Conservation (phyloP, 2,113 vertebrate species). For the Tragulus kanchil region DNA sequence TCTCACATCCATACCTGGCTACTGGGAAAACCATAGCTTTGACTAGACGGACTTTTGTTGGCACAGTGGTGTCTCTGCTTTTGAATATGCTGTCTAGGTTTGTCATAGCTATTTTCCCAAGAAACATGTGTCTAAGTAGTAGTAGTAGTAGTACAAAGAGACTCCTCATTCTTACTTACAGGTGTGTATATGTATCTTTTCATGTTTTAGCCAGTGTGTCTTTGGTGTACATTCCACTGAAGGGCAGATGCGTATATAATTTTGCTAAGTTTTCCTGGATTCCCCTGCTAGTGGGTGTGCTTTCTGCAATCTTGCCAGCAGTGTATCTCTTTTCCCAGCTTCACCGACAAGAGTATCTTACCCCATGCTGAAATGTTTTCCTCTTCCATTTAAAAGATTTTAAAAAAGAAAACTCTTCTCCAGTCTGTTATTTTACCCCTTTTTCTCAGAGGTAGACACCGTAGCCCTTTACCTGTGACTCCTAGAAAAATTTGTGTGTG, state of each 20-base stretch:
- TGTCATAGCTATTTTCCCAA: no score
- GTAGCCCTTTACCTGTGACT: background rate
- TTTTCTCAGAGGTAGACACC: background rate
- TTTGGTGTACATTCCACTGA: background rate
- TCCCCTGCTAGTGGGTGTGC: background rate
- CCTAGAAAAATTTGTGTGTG: background rate
- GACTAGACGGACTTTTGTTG: no score
- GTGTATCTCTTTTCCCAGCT: background rate
- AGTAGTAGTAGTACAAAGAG: background rate
- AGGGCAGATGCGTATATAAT: background rate
- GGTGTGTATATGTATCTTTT: background rate
- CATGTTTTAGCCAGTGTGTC: background rate
- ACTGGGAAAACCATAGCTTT: no score
- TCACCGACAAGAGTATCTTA: background rate
- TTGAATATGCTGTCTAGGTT: no score
- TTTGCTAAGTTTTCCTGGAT: background rate
- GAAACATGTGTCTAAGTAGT: background rate
- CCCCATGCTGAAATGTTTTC: background rate
- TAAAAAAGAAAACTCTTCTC: background rate
- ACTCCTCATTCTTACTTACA: background rate
- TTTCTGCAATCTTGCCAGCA: background rate
- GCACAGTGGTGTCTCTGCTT: no score
- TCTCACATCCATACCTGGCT: no score
- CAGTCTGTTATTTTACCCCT: background rate
- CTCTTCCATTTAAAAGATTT: background rate